phyloP scores from a whole-genome alignment of 2,113 vertebrate species.

The Silurus meridionalis region DNA sequence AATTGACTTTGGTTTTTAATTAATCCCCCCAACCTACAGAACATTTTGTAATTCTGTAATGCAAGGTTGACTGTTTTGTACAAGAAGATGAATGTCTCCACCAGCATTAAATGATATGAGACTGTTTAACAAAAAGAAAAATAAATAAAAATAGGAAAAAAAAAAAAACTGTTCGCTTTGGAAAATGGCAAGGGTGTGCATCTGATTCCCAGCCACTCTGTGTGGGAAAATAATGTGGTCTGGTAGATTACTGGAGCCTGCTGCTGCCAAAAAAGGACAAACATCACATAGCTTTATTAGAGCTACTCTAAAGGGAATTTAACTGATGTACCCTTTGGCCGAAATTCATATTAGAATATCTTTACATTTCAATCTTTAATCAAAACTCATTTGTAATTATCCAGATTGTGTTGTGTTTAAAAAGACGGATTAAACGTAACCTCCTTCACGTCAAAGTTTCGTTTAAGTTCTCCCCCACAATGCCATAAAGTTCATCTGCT shows the following conservation, averaged over 20 bases:
- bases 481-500: slow-evolving; percentile 94
- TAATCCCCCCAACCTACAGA: not conserved
- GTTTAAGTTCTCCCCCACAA: slow-evolving; percentile 93
- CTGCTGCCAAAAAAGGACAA: not conserved
- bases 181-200: not conserved
- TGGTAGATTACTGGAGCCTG: not conserved
- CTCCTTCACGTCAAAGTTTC: slow-evolving; percentile 93
- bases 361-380: not conserved
- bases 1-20: not conserved
- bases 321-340: not conserved
- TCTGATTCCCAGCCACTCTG: not conserved
- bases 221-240: not conserved
- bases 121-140: not conserved
- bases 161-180: not conserved
- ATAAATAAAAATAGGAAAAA: not conserved
- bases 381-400: not conserved
- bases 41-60: not conserved
- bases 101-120: not conserved
- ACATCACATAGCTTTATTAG: not conserved
- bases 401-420: not conserved
- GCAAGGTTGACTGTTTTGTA: not conserved
- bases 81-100: not conserved
- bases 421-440: slow-evolving; percentile 59
- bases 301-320: not conserved
- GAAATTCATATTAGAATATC: not conserved